Percentiles rank a stretch among this genome's conserved stretches.
These are phyloP conservation scores for Crepidodera aurea DNA, from an alignment of 2,888 invertebrate genomes.

Conservation along the genomic window DNA sequence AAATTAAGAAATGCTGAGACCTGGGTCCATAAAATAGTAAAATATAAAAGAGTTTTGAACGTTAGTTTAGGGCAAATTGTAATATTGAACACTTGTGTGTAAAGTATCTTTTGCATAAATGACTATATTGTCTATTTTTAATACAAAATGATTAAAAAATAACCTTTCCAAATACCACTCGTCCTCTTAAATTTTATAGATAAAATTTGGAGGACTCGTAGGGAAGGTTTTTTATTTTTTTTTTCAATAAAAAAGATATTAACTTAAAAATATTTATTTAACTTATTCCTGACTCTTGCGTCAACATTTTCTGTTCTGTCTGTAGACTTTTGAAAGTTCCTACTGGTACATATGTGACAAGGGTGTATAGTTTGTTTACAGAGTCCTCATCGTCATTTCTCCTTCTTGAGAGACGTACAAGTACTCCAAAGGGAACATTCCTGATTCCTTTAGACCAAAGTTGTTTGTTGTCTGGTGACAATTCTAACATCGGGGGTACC, in stretches of 20 bases:
- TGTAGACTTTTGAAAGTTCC: slow-evolving; percentile 92
- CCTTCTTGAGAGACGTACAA: slow-evolving; percentile 94
- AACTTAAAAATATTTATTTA: slow-evolving; percentile 23
- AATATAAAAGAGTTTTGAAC: too few species aligned
- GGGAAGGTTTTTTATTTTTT: slow-evolving; percentile 4
- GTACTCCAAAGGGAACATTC: slow-evolving; percentile 98
- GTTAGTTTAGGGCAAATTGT: too few species aligned
- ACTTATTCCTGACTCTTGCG: slow-evolving; percentile 87
- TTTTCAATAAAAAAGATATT: not conserved
- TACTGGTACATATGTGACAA: slow-evolving; percentile 96
- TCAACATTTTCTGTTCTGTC: slow-evolving; percentile 93
- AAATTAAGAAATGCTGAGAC: too few species aligned
- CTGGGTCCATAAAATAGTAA: too few species aligned
- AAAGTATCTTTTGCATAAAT: too few species aligned
- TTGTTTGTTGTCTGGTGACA: slow-evolving; percentile 97
- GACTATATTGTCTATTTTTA: too few species aligned
- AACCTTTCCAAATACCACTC: too few species aligned
- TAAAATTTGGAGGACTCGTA: too few species aligned
- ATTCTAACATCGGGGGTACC: slow-evolving; percentile 98
- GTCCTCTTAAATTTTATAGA: too few species aligned
- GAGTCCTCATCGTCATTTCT: slow-evolving; percentile 99
- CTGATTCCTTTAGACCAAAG: slow-evolving; percentile 99
- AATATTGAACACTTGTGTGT: too few species aligned
- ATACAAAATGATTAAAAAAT: too few species aligned
- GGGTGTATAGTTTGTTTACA: slow-evolving; percentile 95